Evolutionary conservation across 1,140 invertebrate genomes (phyloP).

Genomic region (Papilio xuthus): DNA sequence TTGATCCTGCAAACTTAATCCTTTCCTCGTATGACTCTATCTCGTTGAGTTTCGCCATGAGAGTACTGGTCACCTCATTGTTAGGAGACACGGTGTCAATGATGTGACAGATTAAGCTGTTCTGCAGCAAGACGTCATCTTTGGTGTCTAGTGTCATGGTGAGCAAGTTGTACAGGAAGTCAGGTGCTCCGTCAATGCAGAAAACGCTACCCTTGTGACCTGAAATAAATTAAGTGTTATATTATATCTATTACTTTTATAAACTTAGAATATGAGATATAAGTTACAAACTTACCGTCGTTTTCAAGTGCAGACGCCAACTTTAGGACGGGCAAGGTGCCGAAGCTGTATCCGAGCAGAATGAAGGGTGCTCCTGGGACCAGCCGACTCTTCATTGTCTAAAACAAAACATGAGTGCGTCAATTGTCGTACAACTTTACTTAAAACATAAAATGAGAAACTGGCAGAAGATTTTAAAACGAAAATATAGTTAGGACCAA

Average conservation of each 20-base stretch:
- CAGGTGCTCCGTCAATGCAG: constrained; percentile 83
- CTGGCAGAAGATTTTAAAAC: no score
- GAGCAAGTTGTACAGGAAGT: constrained; percentile 79
- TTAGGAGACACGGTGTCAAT: constrained; percentile 81
- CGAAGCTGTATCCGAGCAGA: constrained; percentile 86
- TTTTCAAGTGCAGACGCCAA: constrained; percentile 82
- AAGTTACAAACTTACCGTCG: constrained; percentile 65
- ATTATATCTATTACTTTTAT: neutral
- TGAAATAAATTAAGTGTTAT: constrained; percentile 42
- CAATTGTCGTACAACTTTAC: neutral
- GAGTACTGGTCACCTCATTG: constrained; percentile 73
- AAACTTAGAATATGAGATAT: neutral
- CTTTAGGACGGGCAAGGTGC: constrained; percentile 82
- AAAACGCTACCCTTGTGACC: constrained; percentile 81
- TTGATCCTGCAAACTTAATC: constrained; percentile 65
- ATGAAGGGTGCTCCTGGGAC: constrained; percentile 84
- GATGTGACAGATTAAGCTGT: constrained; percentile 80
- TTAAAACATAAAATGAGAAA: no score
- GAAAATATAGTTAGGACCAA: constrained; percentile 15
- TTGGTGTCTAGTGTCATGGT: constrained; percentile 68
- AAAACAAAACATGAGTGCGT: constrained; percentile 47
- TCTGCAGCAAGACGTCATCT: constrained; percentile 80
- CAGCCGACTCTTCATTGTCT: constrained; percentile 69
- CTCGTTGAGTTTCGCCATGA: constrained; percentile 80
- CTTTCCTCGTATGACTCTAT: constrained; percentile 81